Conservation (phyloP, 2,888 invertebrate genomes). For the Pristionchus fissidentatus region DNA sequence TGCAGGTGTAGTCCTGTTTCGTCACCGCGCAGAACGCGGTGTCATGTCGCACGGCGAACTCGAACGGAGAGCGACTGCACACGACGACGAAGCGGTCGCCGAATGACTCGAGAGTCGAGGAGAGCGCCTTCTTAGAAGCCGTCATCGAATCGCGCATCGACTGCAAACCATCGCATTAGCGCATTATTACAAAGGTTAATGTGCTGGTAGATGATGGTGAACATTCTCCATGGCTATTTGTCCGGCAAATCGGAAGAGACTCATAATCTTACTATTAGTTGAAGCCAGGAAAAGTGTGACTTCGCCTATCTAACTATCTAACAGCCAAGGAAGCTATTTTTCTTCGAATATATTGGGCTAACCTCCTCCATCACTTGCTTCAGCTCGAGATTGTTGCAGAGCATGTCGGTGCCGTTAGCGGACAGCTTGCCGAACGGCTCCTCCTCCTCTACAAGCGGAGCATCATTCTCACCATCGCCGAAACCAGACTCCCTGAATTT, state of each 20-base stretch:
- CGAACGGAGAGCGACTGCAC: constrained; percentile 32
- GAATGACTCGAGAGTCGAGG: constrained; percentile 36
- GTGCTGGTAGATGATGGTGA: not conserved
- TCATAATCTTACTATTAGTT: too few species aligned
- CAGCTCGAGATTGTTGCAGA: constrained; percentile 43
- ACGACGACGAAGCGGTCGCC: constrained; percentile 47
- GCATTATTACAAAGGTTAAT: not conserved
- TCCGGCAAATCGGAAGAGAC: not conserved
- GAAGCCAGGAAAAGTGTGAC: too few species aligned
- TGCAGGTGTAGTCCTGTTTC: constrained; percentile 27
- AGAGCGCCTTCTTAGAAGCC: constrained; percentile 13
- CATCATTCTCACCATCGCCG: not conserved
- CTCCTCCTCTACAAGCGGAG: not conserved
- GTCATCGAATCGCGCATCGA: constrained; percentile 28
- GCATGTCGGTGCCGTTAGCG: constrained; percentile 27
- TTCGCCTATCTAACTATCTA: too few species aligned
- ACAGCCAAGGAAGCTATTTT: too few species aligned
- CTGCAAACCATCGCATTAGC: not conserved
- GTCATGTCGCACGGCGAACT: constrained; percentile 44
- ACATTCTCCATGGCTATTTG: not conserved
- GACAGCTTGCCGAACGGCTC: constrained; percentile 6
- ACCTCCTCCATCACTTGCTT: constrained; percentile 36
- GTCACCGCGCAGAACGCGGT: constrained; percentile 37
- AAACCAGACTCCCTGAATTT: constrained; percentile 34
- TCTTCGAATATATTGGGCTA: not conserved